Base-by-base conservation (phyloP, 2,888 invertebrate genomes). In the Dilophus febrilis region DNA sequence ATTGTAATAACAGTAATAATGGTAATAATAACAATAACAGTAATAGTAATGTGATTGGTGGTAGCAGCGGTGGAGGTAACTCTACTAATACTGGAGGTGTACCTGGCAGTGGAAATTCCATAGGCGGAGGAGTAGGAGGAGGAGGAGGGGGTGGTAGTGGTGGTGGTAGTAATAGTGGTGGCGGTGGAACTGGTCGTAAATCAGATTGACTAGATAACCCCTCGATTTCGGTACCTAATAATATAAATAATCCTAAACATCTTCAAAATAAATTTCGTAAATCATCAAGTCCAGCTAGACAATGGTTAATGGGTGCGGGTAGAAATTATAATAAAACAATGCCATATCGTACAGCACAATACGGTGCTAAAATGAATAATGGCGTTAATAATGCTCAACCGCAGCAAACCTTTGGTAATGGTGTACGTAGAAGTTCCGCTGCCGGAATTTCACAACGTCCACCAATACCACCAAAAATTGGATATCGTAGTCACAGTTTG, bases 141-240 rank as follows among this genome's bases (percentile, higher is more conserved):
- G 22, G 22, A 22, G 22, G 22, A 4, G 22, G 22, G 4, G 27
- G 27, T 13, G 68, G 74, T 43, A 77, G 74, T 50, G 78, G 79
- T 53, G 79, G 80, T 58, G 74, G 78, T 53, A 64, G 67, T 47
- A 71, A 69, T 51, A 69, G 65, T 37, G 63, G 58, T 48, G 33
- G 38, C 33, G 37, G 61, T 36, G n/a, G n/a, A n/a, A 63, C 65
- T 41, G 65, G 66, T 45, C 63, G 65, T 51, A 64, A 65, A 55
- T 64, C 70, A 61, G 82, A 84, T 70, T 84, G 82, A 84, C 81
- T 83, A 82, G 81, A 81, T 65, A 72, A 71, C 67, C 71, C 74
- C 67, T 67, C 68, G 61, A 36, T 46, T 44, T 44, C 47, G 61
- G 37, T 47, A 43, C 44, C 48, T 45, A 44, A 38, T 42, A 46